phyloP scores from a whole-genome alignment of 2,797 vertebrate genomes.

The Chaetophractus vellerosus region DNA sequence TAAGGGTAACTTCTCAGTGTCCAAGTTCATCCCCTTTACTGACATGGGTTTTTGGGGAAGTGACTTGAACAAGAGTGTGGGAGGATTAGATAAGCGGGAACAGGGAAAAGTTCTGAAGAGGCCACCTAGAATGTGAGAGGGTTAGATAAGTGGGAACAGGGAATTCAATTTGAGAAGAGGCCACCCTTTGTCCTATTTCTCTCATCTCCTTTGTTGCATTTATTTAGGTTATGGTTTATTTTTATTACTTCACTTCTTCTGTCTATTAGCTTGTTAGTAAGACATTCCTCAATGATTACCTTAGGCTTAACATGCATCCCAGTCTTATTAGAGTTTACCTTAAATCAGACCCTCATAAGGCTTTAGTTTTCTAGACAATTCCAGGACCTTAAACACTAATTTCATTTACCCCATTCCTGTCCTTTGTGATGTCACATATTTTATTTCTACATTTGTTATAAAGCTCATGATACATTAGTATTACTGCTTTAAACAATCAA shows the following conservation, averaged over 20 bases:
- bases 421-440: background rate
- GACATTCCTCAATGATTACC: constrained; percentile 19
- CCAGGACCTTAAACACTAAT: background rate
- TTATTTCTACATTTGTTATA: background rate
- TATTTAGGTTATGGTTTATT: constrained; percentile 11
- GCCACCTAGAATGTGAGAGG: no score
- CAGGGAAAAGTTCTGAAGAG: no score
- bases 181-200: no score
- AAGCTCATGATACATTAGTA: background rate
- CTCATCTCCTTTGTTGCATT: background rate
- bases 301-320: background rate
- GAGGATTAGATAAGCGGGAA: no score
- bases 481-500: constrained; percentile 8
- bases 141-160: no score
- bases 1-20: no score
- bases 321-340: background rate
- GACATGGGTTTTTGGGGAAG: no score
- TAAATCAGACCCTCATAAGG: background rate
- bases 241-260: background rate
- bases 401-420: background rate
- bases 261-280: background rate
- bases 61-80: no score
- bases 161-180: no score
- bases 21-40: no score
- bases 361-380: constrained; percentile 24